Percentiles rank a stretch among this genome's conserved stretches.
These are phyloP conservation scores for Cecidostiba fungosa DNA, from an alignment of 2,888 invertebrate species.

Conservation along the genomic window DNA sequence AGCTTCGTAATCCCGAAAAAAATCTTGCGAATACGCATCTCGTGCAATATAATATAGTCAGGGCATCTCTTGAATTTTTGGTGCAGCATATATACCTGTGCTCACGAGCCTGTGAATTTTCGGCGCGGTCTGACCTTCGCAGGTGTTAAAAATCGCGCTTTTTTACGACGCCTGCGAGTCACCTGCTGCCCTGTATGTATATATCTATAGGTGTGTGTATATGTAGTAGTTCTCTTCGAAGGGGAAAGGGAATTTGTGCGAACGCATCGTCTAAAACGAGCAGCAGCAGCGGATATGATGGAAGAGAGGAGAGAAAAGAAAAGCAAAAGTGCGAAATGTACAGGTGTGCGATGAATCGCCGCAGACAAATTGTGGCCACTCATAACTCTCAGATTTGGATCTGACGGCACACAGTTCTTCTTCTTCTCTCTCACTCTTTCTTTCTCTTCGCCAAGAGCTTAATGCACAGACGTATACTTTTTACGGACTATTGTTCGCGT, in stretches of 20 bases:
- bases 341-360: conserved; percentile 38
- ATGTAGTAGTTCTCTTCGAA: background rate
- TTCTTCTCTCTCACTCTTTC: background rate
- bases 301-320: background rate
- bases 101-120: conserved; percentile 59
- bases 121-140: conserved; percentile 69
- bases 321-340: conserved; percentile 20
- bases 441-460: background rate
- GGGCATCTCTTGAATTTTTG: background rate
- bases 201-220: background rate
- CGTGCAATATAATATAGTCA: too few relatives aligned
- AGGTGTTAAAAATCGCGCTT: conserved; percentile 77
- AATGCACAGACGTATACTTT: background rate
- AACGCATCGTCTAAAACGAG: conserved; percentile 33
- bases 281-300: background rate
- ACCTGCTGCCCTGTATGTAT: conserved; percentile 20
- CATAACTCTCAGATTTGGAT: background rate
- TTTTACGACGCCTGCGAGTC: conserved; percentile 59
- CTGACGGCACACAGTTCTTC: background rate
- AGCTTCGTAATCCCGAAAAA: background rate
- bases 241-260: conserved; percentile 43
- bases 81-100: background rate
- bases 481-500: conserved; percentile 4
- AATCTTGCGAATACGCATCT: background rate
- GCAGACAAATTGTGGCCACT: conserved; percentile 10